These are phyloP conservation scores for Tetramorium alpestre DNA, from an alignment of 1,140 invertebrate genomes.

Conservation along the genomic window DNA sequence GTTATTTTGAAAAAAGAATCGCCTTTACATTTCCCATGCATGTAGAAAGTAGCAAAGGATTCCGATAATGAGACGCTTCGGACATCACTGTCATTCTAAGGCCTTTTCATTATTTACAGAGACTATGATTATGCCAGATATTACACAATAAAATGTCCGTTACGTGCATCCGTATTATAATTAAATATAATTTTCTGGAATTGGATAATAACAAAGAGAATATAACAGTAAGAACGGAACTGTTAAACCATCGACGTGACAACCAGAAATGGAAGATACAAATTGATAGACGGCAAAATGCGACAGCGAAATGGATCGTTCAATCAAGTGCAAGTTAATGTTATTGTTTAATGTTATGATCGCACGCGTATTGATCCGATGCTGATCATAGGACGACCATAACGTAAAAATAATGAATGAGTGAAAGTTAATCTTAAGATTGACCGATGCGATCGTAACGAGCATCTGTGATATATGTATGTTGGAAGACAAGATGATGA, in stretches of 20 bases:
- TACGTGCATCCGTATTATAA: not conserved
- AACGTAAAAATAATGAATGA: conserved; percentile 36
- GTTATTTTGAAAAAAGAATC: not conserved
- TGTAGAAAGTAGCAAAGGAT: conserved; percentile 5
- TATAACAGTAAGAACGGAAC: not conserved
- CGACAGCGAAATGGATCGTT: not conserved
- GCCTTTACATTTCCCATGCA: not conserved
- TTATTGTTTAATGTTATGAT: not conserved
- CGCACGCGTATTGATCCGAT: not conserved
- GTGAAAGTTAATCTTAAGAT: conserved; percentile 46
- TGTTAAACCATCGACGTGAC: no score
- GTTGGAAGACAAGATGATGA: conserved; percentile 16
- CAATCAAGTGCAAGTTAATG: not conserved
- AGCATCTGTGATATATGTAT: conserved; percentile 36
- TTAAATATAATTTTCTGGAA: conserved; percentile 32
- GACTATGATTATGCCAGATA: not conserved
- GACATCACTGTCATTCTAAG: not conserved
- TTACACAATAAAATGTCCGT: conserved; percentile 33
- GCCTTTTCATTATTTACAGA: not conserved
- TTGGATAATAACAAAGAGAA: not conserved
- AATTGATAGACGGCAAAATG: not conserved
- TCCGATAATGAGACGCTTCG: conserved; percentile 1
- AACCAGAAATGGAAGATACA: not conserved
- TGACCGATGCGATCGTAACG: conserved; percentile 11
- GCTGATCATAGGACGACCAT: not conserved